A percentile compares a stretch with the other conserved stretches of the same genome.
Conservation (phyloP, 2,888 invertebrate genomes). For the Meloe dianella region DNA sequence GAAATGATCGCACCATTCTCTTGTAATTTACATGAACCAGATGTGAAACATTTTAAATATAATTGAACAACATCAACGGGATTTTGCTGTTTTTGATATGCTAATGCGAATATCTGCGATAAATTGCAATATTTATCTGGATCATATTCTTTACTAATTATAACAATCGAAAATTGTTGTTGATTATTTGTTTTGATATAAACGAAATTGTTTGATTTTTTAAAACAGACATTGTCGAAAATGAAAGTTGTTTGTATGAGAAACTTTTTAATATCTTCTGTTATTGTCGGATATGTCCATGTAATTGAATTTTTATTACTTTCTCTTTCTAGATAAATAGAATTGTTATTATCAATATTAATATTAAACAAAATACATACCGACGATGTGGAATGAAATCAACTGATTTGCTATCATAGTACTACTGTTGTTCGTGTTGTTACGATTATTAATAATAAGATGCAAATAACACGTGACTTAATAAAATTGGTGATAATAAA, state of each 20-base stretch:
- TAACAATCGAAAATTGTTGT: conserved; percentile 34
- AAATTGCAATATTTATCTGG: conserved; percentile 38
- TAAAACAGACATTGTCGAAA: conserved; percentile 28
- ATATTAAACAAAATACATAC: conserved; percentile 29
- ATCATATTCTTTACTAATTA: conserved; percentile 36
- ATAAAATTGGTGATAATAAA: conserved; percentile 19
- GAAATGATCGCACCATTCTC: conserved; percentile 38
- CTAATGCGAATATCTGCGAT: conserved; percentile 34
- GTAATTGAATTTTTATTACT: conserved; percentile 36
- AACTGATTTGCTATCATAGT: conserved; percentile 31
- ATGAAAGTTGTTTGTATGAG: conserved; percentile 26
- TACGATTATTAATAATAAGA: conserved; percentile 15
- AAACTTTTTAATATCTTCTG: conserved; percentile 27
- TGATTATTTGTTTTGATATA: conserved; percentile 31
- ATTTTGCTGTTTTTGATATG: conserved; percentile 35
- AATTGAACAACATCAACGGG: conserved; percentile 40
- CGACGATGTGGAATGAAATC: conserved; percentile 42
- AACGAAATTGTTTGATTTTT: conserved; percentile 34
- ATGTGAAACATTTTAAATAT: conserved; percentile 37
- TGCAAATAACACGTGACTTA: conserved; percentile 14
- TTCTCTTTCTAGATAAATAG: conserved; percentile 36
- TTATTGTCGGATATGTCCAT: conserved; percentile 42
- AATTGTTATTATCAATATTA: conserved; percentile 2
- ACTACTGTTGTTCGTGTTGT: conserved; percentile 1
- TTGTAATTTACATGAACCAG: conserved; percentile 34